Evolutionary conservation across 1,140 invertebrate species (phyloP).

Genomic region (Chionoecetes opilio): DNA sequence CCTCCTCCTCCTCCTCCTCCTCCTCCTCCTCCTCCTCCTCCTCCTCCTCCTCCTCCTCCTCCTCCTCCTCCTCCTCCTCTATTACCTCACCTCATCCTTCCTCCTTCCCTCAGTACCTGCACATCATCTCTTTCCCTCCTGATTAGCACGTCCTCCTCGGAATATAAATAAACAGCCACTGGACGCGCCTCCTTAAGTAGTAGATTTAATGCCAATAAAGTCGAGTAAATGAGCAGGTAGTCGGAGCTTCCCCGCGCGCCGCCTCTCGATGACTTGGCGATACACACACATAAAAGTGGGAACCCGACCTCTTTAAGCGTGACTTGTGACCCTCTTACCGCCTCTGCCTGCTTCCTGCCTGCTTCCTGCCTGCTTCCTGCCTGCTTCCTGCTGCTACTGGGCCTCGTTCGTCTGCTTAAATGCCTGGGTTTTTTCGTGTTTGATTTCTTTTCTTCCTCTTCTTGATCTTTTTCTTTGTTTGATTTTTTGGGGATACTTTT

Average conservation of each 20-base stretch:
- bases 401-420: too few relatives aligned
- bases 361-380: too few relatives aligned
- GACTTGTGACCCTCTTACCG: not conserved
- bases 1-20: not conserved
- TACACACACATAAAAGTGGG: not conserved
- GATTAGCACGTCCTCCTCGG: not conserved
- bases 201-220: slow-evolving; percentile 15
- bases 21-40: not conserved
- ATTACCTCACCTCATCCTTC: not conserved
- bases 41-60: not conserved
- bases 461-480: too few relatives aligned
- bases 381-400: too few relatives aligned
- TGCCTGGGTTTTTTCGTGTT: too few relatives aligned
- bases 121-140: slow-evolving; percentile 13
- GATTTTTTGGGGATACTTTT: too few relatives aligned
- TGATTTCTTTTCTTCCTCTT: too few relatives aligned
- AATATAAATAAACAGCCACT: slow-evolving; percentile 1
- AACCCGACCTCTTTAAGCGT: not conserved
- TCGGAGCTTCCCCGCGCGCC: not conserved
- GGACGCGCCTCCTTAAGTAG: not conserved
- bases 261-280: not conserved
- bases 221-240: not conserved
- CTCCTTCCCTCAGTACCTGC: not conserved
- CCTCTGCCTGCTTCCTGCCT: not conserved
- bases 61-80: not conserved